Evolutionary conservation across 2,797 vertebrate species (phyloP), one percentile per base, ranked within the genome.

Genomic region (Lagocephalus sceleratus): DNA sequence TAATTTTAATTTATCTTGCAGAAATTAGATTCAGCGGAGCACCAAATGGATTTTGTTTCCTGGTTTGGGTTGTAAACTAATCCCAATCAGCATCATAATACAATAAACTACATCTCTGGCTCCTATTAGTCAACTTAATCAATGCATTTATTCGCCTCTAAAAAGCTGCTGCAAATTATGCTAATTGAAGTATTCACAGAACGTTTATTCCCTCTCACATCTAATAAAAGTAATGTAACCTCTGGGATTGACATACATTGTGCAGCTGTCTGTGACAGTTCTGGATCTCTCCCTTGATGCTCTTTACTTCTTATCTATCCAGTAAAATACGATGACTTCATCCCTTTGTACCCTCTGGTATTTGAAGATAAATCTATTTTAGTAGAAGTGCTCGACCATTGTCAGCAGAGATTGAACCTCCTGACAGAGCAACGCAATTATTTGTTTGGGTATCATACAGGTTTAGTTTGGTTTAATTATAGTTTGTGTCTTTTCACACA

Each of bases 321-420:
- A 20, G 42, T 5, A 44, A 44, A 20, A 44, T 14, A 44, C 19
- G 20, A 71, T 59, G 54, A 60, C 56, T 67, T 69, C 47, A 76
- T 75, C 59, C 62, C 38, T 20, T 22, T 54, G 63, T 17, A 21
- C 46, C 8, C n/a, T 22, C 1, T 7, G 60, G n/a, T 70, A 73
- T 71, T 68, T 54, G 60, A 48, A 48, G 39, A 40, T 40, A 16
- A 40, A 40, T 40, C 39, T 40, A 40, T 40, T 40, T 40, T 44
- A 44, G 42, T 20, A 20, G 17, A 44, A 20, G 17, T 20, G 42
- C n/a, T 44, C 11, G 19, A 44, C 42, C n/a, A 44, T 44, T 45
- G 52, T 51, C 22, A 15, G 29, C 39, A 39, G 15, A 43, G 10
- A 11, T 54, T n/a, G 42, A 58, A 29, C 19, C 14, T 40, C n/a